Evolutionary conservation across 1,140 invertebrate species (phyloP).

Genomic region (Zaprionus tsacasi): DNA sequence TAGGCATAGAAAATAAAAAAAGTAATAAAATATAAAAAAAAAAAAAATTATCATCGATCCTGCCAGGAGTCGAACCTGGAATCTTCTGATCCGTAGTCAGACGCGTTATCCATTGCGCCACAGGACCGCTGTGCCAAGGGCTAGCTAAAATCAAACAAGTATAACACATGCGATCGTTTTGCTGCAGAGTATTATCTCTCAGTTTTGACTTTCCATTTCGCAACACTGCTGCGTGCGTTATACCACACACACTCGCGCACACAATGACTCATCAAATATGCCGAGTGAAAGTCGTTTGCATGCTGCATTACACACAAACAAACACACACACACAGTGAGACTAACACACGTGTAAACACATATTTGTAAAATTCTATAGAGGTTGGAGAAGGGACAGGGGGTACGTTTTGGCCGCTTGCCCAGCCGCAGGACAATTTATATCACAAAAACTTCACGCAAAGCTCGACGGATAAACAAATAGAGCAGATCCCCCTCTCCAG

Average conservation of each 20-base stretch:
- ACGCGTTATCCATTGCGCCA: constrained; percentile 90
- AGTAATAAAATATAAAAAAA: neutral
- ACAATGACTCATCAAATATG: constrained; percentile 22
- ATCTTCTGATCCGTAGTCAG: constrained; percentile 90
- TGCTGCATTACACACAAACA: constrained; percentile 18
- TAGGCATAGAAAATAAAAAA: neutral
- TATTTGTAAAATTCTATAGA: constrained; percentile 40
- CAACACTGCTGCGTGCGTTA: neutral
- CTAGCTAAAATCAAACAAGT: neutral
- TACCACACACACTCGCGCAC: neutral
- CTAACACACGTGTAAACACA: neutral
- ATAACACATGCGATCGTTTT: neutral
- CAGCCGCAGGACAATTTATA: constrained; percentile 77
- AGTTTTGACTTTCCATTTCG: constrained; percentile 17
- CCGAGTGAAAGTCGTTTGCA: constrained; percentile 34
- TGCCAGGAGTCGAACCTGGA: constrained; percentile 90
- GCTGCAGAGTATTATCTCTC: neutral
- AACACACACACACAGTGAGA: neutral
- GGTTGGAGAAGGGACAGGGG: constrained; percentile 6
- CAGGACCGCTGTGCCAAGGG: constrained; percentile 84
- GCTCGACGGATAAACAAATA: constrained; percentile 58
- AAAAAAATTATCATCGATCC: constrained; percentile 84
- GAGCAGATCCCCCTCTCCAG: constrained; percentile 14
- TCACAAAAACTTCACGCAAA: constrained; percentile 71
- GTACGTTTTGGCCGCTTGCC: constrained; percentile 37